A percentile compares a stretch with the other conserved stretches of the same genome.
Evolutionary conservation across 2,113 vertebrate genomes (phyloP).

Genomic region (Prunella fulvescens): DNA sequence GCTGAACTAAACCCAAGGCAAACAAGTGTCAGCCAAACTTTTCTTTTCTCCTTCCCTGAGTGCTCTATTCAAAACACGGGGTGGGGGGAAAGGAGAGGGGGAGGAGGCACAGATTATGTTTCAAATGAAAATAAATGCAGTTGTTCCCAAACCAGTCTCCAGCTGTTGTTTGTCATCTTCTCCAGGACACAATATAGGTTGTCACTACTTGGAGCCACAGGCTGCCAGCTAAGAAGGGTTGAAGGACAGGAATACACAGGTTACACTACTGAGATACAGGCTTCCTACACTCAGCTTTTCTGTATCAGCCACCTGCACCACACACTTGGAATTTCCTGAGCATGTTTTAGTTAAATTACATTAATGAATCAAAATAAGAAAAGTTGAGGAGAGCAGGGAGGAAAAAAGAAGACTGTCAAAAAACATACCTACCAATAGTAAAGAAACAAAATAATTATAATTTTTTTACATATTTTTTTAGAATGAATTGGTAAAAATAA

Average conservation of each 20-base stretch:
- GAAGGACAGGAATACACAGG: slow-evolving; percentile 4
- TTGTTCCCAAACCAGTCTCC: slow-evolving; percentile 7
- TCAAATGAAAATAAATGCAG: slow-evolving; percentile 29
- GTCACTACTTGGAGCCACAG: background rate
- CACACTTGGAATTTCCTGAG: background rate
- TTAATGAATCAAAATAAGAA: background rate
- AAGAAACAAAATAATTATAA: background rate
- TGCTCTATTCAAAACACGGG: background rate
- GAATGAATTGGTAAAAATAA: background rate
- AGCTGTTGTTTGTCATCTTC: slow-evolving; percentile 35
- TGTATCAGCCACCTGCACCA: background rate
- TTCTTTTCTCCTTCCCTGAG: background rate
- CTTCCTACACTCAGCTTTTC: no score
- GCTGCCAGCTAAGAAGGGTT: background rate
- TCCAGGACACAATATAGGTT: background rate
- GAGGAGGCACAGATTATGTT: slow-evolving; percentile 33
- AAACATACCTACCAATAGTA: background rate
- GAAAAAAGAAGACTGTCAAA: background rate
- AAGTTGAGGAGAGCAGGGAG: background rate
- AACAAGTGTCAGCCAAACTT: slow-evolving; percentile 30
- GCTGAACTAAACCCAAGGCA: slow-evolving; percentile 7
- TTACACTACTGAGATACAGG: background rate
- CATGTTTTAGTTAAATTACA: background rate
- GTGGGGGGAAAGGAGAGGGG: background rate
- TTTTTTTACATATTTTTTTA: background rate